A percentile compares a stretch with the other conserved stretches of the same genome.
These are phyloP conservation scores for Pyrrhosoma nymphula DNA, from an alignment of 2,888 invertebrate genomes.

Conservation along the genomic window DNA sequence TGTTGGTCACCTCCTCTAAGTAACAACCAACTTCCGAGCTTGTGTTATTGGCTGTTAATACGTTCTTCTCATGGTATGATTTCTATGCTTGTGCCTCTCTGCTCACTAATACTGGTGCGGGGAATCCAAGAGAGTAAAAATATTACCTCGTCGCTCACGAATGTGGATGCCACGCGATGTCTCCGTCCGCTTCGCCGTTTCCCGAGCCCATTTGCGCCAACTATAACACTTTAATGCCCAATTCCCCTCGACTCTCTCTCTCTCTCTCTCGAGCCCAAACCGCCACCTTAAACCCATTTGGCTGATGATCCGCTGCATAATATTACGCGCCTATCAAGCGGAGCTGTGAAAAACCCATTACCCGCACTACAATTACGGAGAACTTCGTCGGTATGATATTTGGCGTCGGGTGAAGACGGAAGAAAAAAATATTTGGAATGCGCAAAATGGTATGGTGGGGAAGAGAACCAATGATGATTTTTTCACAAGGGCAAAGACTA, in stretches of 20 bases:
- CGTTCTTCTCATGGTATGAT: too few species aligned
- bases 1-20: too few species aligned
- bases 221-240: not conserved
- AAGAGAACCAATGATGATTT: not conserved
- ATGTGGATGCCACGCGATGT: too few species aligned
- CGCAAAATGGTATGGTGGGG: too few species aligned
- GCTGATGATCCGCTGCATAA: not conserved
- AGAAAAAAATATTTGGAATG: not conserved
- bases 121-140: too few species aligned
- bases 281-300: not conserved
- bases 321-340: not conserved
- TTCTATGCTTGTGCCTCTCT: too few species aligned
- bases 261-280: not conserved
- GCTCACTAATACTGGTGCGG: too few species aligned
- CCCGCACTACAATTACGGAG: not conserved
- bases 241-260: not conserved
- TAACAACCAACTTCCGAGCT: too few species aligned
- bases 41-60: too few species aligned
- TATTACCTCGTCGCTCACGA: too few species aligned
- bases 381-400: not conserved
- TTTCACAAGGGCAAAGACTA: not conserved
- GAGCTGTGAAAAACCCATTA: not conserved
- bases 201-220: not conserved
- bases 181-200: too few species aligned
- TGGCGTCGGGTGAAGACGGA: not conserved